Percentiles rank a stretch among this genome's conserved stretches.
Evolutionary conservation across 2,888 invertebrate genomes (phyloP).

Genomic region (Miltochrista miniata): DNA sequence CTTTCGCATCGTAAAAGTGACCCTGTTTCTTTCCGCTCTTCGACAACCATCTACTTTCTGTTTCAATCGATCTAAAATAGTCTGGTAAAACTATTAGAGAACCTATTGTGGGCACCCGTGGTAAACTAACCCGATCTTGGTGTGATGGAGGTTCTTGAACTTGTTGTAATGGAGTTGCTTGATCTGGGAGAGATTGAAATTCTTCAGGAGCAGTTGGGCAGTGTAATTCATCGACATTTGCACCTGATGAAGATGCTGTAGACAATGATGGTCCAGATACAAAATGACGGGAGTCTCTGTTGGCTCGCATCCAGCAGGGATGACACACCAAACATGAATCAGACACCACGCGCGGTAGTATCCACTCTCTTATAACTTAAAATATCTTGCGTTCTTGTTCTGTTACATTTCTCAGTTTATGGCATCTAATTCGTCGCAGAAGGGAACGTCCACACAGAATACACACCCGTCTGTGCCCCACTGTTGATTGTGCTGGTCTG

Average conservation of each 20-base stretch:
- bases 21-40: conserved; percentile 1
- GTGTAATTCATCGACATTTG: too few species aligned
- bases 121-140: neutral
- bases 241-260: neutral
- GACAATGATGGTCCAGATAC: neutral
- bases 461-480: conserved; percentile 1
- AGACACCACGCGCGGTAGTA: neutral
- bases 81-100: conserved; percentile 8
- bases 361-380: neutral
- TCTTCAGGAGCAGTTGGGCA: too few species aligned
- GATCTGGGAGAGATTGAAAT: too few species aligned
- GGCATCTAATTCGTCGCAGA: neutral
- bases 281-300: neutral
- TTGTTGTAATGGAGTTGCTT: too few species aligned
- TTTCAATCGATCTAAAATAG: conserved; percentile 1
- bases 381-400: neutral
- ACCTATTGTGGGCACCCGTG: conserved; percentile 11
- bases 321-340: neutral
- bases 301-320: neutral
- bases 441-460: neutral
- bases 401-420: neutral
- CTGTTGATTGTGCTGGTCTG: neutral
- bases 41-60: conserved; percentile 5
- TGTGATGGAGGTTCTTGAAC: neutral
- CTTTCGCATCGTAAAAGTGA: neutral